phyloP scores from a whole-genome alignment of 2,113 vertebrate species.

The Hemiprocne comata region DNA sequence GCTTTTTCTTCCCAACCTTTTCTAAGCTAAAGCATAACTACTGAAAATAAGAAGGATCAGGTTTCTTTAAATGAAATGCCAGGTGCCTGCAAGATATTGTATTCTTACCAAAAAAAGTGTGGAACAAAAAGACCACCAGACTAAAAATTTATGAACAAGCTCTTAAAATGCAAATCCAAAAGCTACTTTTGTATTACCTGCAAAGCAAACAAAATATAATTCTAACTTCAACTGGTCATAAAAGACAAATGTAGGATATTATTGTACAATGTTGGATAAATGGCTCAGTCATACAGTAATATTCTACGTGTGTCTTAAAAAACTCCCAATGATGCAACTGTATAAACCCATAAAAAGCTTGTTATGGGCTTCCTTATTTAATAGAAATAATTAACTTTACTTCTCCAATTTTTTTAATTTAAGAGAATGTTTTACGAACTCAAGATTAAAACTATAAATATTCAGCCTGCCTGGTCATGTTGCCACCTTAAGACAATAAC shows the following conservation, averaged over 20 bases:
- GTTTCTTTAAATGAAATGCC: not conserved
- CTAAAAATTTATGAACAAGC: not conserved
- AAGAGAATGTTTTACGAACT: not conserved
- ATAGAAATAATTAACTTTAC: not conserved
- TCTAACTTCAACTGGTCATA: not conserved
- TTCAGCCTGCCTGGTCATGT: not conserved
- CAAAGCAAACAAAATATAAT: not conserved
- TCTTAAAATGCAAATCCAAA: slow-evolving; percentile 14
- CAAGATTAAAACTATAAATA: not conserved
- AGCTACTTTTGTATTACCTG: not conserved
- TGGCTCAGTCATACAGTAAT: not conserved
- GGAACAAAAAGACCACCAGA: not conserved
- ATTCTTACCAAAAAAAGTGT: not conserved
- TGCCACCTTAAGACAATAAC: not conserved
- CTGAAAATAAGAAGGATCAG: not conserved
- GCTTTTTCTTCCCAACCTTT: not conserved
- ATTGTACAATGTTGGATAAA: not conserved
- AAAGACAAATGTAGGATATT: not conserved
- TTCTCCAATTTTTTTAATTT: not conserved
- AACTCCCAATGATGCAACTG: not conserved
- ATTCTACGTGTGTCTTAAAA: not conserved
- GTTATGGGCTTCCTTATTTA: not conserved
- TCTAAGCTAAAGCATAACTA: not conserved
- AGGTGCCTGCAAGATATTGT: not conserved
- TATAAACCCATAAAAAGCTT: not conserved